phyloP scores from a whole-genome alignment of 2,888 invertebrate genomes.

The Dioctria linearis region DNA sequence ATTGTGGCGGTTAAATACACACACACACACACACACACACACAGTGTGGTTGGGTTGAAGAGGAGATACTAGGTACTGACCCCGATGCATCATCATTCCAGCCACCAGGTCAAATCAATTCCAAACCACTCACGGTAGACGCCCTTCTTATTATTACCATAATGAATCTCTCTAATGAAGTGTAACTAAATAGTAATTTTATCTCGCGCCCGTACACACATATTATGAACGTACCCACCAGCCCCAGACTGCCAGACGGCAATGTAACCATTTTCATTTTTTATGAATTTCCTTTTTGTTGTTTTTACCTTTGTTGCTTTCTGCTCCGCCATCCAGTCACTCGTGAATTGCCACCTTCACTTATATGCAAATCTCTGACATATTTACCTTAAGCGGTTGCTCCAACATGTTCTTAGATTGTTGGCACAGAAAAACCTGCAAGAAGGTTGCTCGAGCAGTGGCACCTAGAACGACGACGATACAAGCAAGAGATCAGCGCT shows the following conservation, averaged over 20 bases:
- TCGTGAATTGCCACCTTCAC: constrained; percentile 56
- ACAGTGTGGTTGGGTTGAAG: too few relatives aligned
- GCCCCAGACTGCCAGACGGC: constrained; percentile 54
- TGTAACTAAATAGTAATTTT: constrained; percentile 47
- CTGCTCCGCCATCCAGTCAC: constrained; percentile 23
- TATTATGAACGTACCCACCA: constrained; percentile 34
- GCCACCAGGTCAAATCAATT: constrained; percentile 18
- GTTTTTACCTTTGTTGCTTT: not conserved
- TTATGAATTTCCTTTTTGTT: constrained; percentile 34
- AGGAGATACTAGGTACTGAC: too few relatives aligned
- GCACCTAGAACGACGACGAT: constrained; percentile 19
- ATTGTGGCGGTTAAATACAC: too few relatives aligned
- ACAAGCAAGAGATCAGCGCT: too few relatives aligned
- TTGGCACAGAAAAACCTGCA: constrained; percentile 47
- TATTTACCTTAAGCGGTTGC: constrained; percentile 51
- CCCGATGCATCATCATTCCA: not conserved
- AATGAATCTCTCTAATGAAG: constrained; percentile 49
- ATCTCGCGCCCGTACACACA: constrained; percentile 45
- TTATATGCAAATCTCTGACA: constrained; percentile 58
- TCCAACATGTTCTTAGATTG: constrained; percentile 45
- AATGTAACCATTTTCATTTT: constrained; percentile 51
- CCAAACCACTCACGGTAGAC: constrained; percentile 23
- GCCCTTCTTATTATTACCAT: constrained; percentile 39
- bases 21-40: too few relatives aligned
- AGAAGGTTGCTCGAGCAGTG: constrained; percentile 17